phyloP scores from a whole-genome alignment of 2,797 vertebrate species.

The Pipistrellus pygmaeus region DNA sequence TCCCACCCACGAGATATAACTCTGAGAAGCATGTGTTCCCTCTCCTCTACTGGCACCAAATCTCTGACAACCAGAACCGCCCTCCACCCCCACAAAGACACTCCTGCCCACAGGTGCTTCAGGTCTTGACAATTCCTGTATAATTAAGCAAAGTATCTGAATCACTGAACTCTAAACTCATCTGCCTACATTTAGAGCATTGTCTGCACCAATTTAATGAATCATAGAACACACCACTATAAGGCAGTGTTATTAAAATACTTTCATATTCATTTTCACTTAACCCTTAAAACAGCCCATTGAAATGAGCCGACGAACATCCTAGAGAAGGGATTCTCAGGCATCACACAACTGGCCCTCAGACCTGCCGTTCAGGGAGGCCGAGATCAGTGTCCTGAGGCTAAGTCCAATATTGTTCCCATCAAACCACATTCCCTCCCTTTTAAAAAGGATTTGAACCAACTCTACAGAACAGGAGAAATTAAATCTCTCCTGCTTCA shows the following conservation, averaged over 20 bases:
- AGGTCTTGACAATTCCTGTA: neutral
- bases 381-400: too few species aligned
- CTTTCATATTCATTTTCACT: conserved; percentile 7
- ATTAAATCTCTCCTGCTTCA: neutral
- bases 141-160: neutral
- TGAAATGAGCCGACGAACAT: neutral
- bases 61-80: neutral
- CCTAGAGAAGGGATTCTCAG: neutral
- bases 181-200: neutral
- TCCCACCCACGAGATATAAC: neutral
- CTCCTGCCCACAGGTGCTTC: neutral
- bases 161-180: neutral
- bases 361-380: neutral
- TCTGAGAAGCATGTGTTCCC: neutral
- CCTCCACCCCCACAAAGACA: neutral
- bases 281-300: neutral
- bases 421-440: neutral
- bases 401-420: neutral
- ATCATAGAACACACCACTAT: neutral
- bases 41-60: neutral
- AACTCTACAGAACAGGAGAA: neutral
- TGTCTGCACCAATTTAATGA: neutral
- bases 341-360: neutral
- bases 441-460: neutral
- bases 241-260: neutral